Conservation (phyloP, 2,888 invertebrate genomes). For the Drosophila borborema region DNA sequence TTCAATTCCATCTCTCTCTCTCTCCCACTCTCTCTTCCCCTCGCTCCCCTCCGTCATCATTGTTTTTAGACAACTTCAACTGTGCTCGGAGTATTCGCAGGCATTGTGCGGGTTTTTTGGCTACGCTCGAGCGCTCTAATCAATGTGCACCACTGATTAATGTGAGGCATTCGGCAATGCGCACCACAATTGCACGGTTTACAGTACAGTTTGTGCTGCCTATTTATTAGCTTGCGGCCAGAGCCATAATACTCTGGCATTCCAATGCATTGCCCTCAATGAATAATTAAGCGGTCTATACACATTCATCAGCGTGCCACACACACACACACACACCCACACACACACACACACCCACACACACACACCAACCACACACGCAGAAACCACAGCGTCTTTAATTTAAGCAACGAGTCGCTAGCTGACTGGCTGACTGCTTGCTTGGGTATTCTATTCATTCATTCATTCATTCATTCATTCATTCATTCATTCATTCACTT, state of each 20-base stretch:
- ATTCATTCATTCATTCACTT: slow-evolving; percentile 19
- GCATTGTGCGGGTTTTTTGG: slow-evolving; percentile 48
- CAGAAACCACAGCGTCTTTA: slow-evolving; percentile 64
- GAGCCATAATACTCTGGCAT: slow-evolving; percentile 45
- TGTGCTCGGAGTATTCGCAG: slow-evolving; percentile 48
- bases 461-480: too few relatives aligned
- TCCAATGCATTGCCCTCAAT: slow-evolving; percentile 75
- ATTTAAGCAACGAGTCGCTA: slow-evolving; percentile 36
- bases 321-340: slow-evolving; percentile 50
- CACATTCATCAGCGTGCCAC: slow-evolving; percentile 60
- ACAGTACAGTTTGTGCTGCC: slow-evolving; percentile 39
- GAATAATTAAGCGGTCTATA: slow-evolving; percentile 78
- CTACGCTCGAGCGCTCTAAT: slow-evolving; percentile 57
- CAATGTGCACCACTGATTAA: slow-evolving; percentile 63
- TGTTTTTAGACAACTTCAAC: slow-evolving; percentile 36
- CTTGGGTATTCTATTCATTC: slow-evolving; percentile 41
- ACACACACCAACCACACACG: too few relatives aligned
- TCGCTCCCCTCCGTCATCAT: not conserved
- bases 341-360: too few relatives aligned
- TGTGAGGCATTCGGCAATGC: slow-evolving; percentile 40
- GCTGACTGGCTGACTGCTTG: slow-evolving; percentile 1
- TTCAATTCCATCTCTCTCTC: not conserved
- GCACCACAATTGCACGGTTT: slow-evolving; percentile 62
- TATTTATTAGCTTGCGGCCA: slow-evolving; percentile 68
- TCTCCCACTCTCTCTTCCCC: too few relatives aligned